Percentiles rank a stretch among this genome's conserved stretches.
Evolutionary conservation across 2,113 vertebrate species (phyloP).

Genomic region (Colaptes auratus): DNA sequence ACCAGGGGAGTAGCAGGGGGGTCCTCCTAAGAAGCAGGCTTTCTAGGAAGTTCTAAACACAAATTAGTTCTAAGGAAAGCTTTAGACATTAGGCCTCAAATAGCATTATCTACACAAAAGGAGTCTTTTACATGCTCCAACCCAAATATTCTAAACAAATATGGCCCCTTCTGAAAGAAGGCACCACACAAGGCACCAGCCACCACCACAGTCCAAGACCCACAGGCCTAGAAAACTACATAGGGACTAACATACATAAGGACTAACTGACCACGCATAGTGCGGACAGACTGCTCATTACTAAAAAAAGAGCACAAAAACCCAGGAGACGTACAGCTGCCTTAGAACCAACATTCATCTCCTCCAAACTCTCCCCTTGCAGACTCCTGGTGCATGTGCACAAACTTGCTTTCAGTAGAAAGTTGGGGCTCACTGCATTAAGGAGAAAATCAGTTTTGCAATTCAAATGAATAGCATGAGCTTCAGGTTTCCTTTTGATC

Average conservation of each 20-base stretch:
- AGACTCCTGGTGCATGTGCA: neutral
- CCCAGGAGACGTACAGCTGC: neutral
- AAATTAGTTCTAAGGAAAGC: neutral
- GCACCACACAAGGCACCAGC: neutral
- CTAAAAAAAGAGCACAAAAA: neutral
- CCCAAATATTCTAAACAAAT: neutral
- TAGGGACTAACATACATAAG: neutral
- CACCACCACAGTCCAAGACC: neutral
- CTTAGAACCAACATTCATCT: neutral
- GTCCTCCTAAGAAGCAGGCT: neutral
- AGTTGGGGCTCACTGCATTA: neutral
- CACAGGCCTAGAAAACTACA: neutral
- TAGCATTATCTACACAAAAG: neutral
- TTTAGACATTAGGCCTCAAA: neutral
- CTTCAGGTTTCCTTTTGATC: constrained; percentile 37
- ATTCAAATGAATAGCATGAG: neutral
- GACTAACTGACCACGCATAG: neutral
- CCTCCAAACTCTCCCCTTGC: neutral
- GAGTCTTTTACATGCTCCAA: neutral
- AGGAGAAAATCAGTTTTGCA: constrained; percentile 13
- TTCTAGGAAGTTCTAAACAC: neutral
- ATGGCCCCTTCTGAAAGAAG: fast-evolving
- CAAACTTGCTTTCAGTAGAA: neutral
- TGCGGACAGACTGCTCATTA: neutral
- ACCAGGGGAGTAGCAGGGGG: neutral